These are phyloP conservation scores for Apaloderma vittatum DNA, from an alignment of 2,113 vertebrate genomes.

Conservation along the genomic window DNA sequence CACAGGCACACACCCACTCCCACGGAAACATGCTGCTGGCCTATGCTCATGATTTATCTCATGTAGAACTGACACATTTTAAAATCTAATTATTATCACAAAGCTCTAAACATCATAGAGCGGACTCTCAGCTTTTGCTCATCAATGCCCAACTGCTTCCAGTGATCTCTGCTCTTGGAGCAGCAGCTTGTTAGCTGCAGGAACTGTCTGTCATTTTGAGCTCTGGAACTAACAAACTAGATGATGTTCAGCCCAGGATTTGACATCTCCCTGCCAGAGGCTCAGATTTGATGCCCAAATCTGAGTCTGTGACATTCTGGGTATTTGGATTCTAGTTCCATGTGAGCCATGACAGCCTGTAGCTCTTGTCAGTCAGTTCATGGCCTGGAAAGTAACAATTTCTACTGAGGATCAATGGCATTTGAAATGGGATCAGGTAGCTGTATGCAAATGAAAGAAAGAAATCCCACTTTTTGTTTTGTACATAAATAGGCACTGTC, in stretches of 20 bases:
- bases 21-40: constrained; percentile 7
- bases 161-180: constrained; percentile 21
- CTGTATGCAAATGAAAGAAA: background rate
- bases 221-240: background rate
- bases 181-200: constrained; percentile 19
- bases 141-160: constrained; percentile 31
- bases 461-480: background rate
- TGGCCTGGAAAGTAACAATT: background rate
- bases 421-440: background rate
- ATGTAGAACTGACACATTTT: constrained; percentile 44
- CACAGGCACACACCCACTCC: background rate
- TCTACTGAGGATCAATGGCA: background rate
- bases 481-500: background rate
- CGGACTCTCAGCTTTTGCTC: constrained; percentile 13
- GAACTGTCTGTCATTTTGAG: constrained; percentile 28
- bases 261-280: background rate
- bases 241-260: background rate
- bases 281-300: constrained; percentile 1
- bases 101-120: background rate
- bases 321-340: background rate
- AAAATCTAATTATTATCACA: constrained; percentile 51
- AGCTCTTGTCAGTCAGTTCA: background rate
- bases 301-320: background rate
- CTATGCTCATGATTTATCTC: background rate
- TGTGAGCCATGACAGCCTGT: background rate